phyloP scores from a whole-genome alignment of 2,888 invertebrate species.

The Loripinus fragilis region DNA sequence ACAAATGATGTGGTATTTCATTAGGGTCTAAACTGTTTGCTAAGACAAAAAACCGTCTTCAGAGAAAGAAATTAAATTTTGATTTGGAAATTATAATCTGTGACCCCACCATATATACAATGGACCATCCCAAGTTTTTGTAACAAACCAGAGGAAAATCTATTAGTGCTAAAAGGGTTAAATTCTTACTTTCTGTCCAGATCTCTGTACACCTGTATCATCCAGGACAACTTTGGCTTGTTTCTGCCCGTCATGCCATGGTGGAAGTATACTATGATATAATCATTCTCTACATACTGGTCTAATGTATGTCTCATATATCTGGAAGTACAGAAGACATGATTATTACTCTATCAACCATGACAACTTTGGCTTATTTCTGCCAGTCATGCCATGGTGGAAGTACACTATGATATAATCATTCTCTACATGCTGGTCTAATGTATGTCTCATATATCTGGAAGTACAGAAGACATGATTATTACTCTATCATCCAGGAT shows the following conservation, averaged over 20 bases:
- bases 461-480: constrained; percentile 7
- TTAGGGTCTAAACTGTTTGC: no score
- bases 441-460: constrained; percentile 95
- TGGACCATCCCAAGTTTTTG: no score
- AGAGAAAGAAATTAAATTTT: no score
- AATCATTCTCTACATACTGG: constrained; percentile 99
- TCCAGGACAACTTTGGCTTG: constrained; percentile 97
- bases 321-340: constrained; percentile 84
- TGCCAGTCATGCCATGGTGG: constrained; percentile 97
- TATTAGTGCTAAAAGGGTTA: not conserved
- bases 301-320: constrained; percentile 97
- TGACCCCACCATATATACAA: no score
- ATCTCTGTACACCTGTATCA: constrained; percentile 98
- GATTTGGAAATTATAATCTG: no score
- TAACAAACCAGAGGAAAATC: no score
- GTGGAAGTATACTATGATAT: constrained; percentile 99
- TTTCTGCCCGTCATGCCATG: constrained; percentile 97
- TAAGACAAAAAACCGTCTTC: no score
- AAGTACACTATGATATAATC: constrained; percentile 99
- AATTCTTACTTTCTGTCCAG: constrained; percentile 93
- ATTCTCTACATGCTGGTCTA: constrained; percentile 98
- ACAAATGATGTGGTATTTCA: no score
- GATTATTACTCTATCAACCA: constrained; percentile 99
- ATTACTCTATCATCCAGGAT: constrained; percentile 97
- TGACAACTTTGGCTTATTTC: constrained; percentile 97